phyloP scores from a whole-genome alignment of 2,888 invertebrate genomes.

The Tromatobia lineatoria region DNA sequence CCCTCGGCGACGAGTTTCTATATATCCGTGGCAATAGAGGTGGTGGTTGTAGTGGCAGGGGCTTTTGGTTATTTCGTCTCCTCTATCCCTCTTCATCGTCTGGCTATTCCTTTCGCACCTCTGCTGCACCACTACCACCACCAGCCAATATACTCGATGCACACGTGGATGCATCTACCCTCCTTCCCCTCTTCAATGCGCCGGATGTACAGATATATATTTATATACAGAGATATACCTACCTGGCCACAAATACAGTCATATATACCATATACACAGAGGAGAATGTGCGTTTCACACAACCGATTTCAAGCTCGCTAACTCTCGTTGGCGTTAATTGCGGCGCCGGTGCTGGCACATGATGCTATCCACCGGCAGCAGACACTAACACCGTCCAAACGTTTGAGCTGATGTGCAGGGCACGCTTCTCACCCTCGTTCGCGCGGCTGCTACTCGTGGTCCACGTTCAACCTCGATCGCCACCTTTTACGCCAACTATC shows the following conservation, averaged over 20 bases:
- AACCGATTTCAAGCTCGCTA: constrained; percentile 45
- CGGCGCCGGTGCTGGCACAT: constrained; percentile 61
- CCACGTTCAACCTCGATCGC: constrained; percentile 31
- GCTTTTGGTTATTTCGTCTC: constrained; percentile 37
- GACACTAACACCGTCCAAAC: constrained; percentile 37
- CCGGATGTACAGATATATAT: constrained; percentile 1
- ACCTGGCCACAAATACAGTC: neutral
- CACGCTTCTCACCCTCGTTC: constrained; percentile 4
- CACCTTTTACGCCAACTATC: constrained; percentile 26
- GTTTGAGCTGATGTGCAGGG: constrained; percentile 30
- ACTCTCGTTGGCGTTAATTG: constrained; percentile 68
- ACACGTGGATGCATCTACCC: neutral
- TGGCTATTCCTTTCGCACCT: constrained; percentile 29
- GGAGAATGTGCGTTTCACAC: constrained; percentile 66
- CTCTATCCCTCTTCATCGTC: constrained; percentile 35
- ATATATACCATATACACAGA: constrained; percentile 18
- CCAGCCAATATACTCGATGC: constrained; percentile 45
- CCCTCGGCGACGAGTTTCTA: constrained; percentile 45
- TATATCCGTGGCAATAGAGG: constrained; percentile 16
- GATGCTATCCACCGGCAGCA: constrained; percentile 22
- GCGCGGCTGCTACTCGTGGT: neutral
- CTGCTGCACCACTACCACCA: constrained; percentile 1
- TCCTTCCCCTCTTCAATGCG: constrained; percentile 17
- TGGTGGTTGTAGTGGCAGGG: constrained; percentile 4
- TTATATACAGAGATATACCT: neutral